Conservation (phyloP, 2,113 vertebrate genomes). For the Phalacrocorax brasilianus region DNA sequence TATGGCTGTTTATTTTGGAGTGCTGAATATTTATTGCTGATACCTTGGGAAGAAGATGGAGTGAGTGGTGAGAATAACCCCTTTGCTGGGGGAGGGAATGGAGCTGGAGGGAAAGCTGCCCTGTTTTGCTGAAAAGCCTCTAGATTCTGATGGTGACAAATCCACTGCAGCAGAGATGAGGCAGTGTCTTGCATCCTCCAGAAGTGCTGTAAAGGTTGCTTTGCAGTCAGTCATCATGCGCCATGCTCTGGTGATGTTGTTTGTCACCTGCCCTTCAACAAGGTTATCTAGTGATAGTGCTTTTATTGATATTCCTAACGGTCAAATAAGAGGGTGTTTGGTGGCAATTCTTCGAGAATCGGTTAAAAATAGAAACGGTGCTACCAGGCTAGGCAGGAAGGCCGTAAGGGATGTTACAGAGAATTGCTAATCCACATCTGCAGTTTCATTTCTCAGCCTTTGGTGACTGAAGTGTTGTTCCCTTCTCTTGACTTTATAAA, state of each 20-base stretch:
- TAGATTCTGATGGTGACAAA: background rate
- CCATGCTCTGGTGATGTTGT: fast-evolving
- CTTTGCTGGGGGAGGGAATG: background rate
- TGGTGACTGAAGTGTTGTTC: background rate
- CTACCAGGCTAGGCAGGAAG: background rate
- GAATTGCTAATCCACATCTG: background rate
- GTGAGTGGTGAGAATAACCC: background rate
- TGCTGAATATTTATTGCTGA: background rate
- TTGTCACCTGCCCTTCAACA: constrained; percentile 6
- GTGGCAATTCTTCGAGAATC: constrained; percentile 10
- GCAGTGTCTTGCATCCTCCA: background rate
- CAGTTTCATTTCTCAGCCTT: background rate
- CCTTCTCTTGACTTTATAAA: background rate
- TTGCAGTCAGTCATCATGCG: background rate
- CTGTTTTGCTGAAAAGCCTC: background rate
- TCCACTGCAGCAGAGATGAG: background rate
- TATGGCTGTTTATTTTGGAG: background rate
- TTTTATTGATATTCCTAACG: constrained; percentile 13
- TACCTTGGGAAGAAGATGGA: background rate
- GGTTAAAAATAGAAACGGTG: background rate
- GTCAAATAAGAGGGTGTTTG: background rate
- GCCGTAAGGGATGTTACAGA: background rate
- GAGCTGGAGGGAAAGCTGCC: background rate
- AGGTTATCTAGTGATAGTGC: constrained; percentile 10
- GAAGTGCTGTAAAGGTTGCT: background rate